Evolutionary conservation across 2,888 invertebrate species (phyloP).

Genomic region (Caenorhabditis afra): DNA sequence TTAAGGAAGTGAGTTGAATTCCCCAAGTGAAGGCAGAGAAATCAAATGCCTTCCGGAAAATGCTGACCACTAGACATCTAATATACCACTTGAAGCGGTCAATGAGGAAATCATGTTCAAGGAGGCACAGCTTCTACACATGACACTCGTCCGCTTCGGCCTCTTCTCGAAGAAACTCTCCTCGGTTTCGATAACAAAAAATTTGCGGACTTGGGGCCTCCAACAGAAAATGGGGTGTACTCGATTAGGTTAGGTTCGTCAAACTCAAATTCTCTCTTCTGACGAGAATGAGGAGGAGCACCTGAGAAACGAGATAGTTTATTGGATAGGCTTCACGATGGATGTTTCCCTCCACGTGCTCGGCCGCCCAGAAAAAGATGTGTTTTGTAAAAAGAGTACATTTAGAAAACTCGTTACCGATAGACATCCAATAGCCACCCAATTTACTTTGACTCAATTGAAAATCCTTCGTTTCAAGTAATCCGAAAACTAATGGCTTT

Average conservation of each 20-base stretch:
- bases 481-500: not conserved
- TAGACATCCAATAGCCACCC: not conserved
- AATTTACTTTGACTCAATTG: constrained; percentile 10
- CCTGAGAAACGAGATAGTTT: constrained; percentile 42
- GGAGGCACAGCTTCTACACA: constrained; percentile 23
- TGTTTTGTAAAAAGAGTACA: constrained; percentile 3
- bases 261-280: constrained; percentile 41
- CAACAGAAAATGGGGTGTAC: constrained; percentile 50
- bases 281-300: constrained; percentile 28
- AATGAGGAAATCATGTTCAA: constrained; percentile 57
- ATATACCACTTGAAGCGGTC: constrained; percentile 56
- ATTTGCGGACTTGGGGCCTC: constrained; percentile 9
- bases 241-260: constrained; percentile 58
- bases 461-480: not conserved
- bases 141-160: constrained; percentile 28
- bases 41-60: constrained; percentile 24
- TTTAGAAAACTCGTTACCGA: constrained; percentile 24
- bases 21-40: not conserved
- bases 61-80: constrained; percentile 56
- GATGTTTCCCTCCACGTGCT: not conserved
- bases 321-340: constrained; percentile 36
- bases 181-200: constrained; percentile 52
- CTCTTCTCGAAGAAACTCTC: constrained; percentile 27
- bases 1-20: constrained; percentile 4
- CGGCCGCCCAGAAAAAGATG: not conserved